Evolutionary conservation across 2,888 invertebrate species (phyloP).

Genomic region (Zootermopsis nevadensis): DNA sequence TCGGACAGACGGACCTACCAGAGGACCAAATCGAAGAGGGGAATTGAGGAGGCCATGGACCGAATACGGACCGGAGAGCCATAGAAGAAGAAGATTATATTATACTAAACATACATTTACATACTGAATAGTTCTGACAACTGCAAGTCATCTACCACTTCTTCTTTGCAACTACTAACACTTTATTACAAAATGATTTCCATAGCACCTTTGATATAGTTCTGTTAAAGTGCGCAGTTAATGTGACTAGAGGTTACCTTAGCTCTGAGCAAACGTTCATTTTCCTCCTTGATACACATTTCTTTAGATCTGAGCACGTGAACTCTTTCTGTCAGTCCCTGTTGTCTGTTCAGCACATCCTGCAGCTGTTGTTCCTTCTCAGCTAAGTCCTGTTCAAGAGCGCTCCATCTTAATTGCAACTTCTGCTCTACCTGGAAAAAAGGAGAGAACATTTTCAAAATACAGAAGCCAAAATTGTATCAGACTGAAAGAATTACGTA

Average conservation of each 20-base stretch:
- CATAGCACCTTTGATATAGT: neutral
- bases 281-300: conserved; percentile 30
- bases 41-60: no score
- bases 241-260: conserved; percentile 39
- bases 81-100: no score
- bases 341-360: conserved; percentile 41
- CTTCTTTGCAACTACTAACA: neutral
- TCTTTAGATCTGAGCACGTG: conserved; percentile 11
- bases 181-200: no score
- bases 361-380: conserved; percentile 43
- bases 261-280: conserved; percentile 20
- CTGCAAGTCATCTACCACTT: neutral
- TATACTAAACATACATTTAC: no score
- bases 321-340: conserved; percentile 32
- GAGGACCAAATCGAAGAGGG: no score
- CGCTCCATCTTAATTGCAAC: conserved; percentile 2
- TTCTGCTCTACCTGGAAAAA: conserved; percentile 40
- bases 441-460: neutral
- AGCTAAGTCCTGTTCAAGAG: conserved; percentile 36
- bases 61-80: no score
- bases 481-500: neutral
- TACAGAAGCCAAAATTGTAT: neutral
- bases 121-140: no score
- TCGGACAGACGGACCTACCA: no score
- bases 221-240: neutral